Base-by-base conservation (phyloP, 2,113 vertebrate genomes). In the Eulemur rufifrons region DNA sequence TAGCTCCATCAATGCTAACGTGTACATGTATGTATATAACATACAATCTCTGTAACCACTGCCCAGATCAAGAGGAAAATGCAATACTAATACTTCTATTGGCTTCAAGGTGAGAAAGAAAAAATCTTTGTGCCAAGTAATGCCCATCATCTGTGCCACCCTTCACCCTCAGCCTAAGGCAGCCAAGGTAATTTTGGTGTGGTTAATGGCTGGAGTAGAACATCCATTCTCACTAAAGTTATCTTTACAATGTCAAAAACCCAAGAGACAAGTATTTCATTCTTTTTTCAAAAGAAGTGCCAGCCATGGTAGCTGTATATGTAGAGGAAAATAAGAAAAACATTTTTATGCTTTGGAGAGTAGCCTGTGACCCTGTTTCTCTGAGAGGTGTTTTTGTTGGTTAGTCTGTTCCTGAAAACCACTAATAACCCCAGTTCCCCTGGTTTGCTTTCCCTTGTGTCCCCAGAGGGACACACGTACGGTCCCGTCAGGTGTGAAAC, bases 291-390 rank as follows among this genome's bases (percentile, higher is more conserved):
- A 84, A 86, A 94, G 34, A 84, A 91, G 5, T 69, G 34, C 42
- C 84, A 86, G 15, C 47, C 54, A 29, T n/a, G 9, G 23, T 29
- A 76, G 71, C 20, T 91, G 64, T 95, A 5, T 86, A 89, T 73
- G 78, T 69, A 94, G 74, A 94, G 14, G 20, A 91, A 93, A 89
- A 88, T 23, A 85, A 71, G 37, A 39, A 96, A 98, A 89, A 73
- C 2, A 52, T 68, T 76, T 21, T 82, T 54, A 50, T n/a, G 39
- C 68, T 96, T 80, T 91, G 63, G 73, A 89, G 56, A 86, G 45
- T 76, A 59, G 64, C 81, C 74, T 83, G 34, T 74, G 89, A 81
- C 42, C 77, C 50, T 95, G 73, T 50, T 89, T 94, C 54, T 83
- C 86, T 77, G 66, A 91, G n/a, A 86, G 68, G 29, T 10, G 29